phyloP scores from a whole-genome alignment of 92 coral and sea anemone species.

The Siderastrea radians region DNA sequence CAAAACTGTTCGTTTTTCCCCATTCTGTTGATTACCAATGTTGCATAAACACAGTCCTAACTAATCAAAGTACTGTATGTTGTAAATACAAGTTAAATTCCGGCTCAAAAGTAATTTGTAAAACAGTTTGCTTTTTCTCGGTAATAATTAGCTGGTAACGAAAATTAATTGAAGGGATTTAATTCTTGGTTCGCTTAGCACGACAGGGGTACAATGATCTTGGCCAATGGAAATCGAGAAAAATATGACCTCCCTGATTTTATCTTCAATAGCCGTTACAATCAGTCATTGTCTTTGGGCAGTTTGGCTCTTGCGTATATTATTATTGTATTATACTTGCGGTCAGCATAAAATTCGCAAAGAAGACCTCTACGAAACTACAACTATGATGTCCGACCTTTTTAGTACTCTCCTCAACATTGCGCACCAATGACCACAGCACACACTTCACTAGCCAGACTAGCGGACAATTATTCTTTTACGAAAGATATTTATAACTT shows the following conservation, averaged over 20 bases:
- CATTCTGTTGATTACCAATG: neutral
- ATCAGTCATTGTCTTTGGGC: conserved; percentile 13
- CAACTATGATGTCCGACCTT: no score
- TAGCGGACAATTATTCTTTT: no score
- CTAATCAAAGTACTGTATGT: neutral
- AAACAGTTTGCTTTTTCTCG: neutral
- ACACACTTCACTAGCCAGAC: no score
- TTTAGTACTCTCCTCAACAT: no score
- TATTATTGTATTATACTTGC: neutral
- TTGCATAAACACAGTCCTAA: neutral
- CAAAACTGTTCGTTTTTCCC: neutral
- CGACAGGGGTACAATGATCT: neutral
- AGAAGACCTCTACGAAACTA: neutral
- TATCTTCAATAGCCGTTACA: neutral
- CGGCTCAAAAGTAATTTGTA: neutral
- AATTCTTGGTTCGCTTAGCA: conserved; percentile 8
- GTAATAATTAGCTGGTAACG: neutral
- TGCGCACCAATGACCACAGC: no score
- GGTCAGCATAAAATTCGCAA: neutral
- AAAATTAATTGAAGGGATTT: neutral
- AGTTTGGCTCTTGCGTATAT: neutral
- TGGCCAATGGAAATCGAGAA: conserved; percentile 9
- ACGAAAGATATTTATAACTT: no score
- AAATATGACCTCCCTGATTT: conserved; percentile 19
- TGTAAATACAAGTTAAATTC: neutral